A percentile compares a stretch with the other conserved stretches of the same genome.
phyloP scores from a whole-genome alignment of 2,113 vertebrate species.

The Mugil cephalus region DNA sequence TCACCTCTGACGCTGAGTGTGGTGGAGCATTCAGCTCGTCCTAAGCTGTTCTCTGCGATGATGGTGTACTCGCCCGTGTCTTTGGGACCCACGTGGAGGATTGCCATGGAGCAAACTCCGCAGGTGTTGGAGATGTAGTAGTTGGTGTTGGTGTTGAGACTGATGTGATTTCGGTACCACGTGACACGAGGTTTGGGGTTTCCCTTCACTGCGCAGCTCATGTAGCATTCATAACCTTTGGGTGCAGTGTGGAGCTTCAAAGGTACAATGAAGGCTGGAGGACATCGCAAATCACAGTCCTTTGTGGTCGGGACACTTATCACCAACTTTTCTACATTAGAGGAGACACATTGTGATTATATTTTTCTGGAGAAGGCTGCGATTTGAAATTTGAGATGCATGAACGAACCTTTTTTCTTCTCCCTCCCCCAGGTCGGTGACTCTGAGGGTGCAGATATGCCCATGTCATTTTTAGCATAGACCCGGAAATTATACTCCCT shows the following conservation, averaged over 20 bases:
- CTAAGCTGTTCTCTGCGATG: conserved; percentile 84
- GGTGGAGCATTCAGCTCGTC: conserved; percentile 83
- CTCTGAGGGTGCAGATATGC: conserved; percentile 87
- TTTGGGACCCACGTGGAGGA: conserved; percentile 80
- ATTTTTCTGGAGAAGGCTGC: not conserved
- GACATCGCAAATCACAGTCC: conserved; percentile 77
- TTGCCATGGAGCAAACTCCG: conserved; percentile 90
- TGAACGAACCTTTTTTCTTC: conserved; percentile 78
- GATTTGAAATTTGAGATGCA: not conserved
- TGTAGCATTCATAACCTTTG: conserved; percentile 86
- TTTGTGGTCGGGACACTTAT: conserved; percentile 70
- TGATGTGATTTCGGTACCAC: conserved; percentile 87
- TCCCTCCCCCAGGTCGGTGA: conserved; percentile 86
- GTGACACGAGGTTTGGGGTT: conserved; percentile 85
- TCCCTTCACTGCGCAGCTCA: conserved; percentile 91
- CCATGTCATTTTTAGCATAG: conserved; percentile 90
- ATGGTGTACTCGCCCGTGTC: conserved; percentile 87
- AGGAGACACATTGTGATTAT: not conserved
- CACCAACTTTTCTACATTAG: conserved; percentile 75
- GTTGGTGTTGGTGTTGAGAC: conserved; percentile 80
- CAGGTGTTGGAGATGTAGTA: conserved; percentile 86
- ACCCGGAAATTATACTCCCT: conserved; percentile 91
- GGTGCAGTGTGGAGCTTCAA: conserved; percentile 87
- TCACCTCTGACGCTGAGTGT: conserved; percentile 87
- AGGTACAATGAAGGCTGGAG: conserved; percentile 84